A percentile compares a stretch with the other conserved stretches of the same genome.
These are phyloP conservation scores for Oryzias melastigma DNA, from an alignment of 2,113 vertebrate species.

Conservation along the genomic window DNA sequence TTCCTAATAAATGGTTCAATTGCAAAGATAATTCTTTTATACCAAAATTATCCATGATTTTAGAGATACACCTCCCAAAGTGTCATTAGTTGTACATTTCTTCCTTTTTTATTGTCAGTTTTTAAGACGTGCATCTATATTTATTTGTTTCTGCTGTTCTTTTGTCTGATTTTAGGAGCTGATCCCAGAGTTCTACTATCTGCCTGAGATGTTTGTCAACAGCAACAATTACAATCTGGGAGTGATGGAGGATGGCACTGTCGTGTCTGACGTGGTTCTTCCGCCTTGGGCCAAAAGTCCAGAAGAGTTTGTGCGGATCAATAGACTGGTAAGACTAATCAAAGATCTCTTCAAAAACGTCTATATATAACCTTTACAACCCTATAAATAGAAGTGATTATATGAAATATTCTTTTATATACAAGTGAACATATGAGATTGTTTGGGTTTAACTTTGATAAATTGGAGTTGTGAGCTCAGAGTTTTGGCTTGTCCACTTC, in stretches of 20 bases:
- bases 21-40: no score
- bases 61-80: neutral
- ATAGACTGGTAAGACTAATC: conserved; percentile 84
- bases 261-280: conserved; percentile 96
- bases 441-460: no score
- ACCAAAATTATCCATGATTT: neutral
- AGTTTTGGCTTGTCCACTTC: no score
- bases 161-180: conserved; percentile 81
- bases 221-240: conserved; percentile 95
- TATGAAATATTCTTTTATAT: no score
- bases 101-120: conserved; percentile 2
- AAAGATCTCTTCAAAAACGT: neutral
- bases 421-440: no score
- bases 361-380: no score
- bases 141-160: conserved; percentile 3
- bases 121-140: neutral
- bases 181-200: conserved; percentile 99
- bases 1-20: no score
- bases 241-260: conserved; percentile 94
- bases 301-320: conserved; percentile 96
- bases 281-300: conserved; percentile 97
- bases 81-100: conserved; percentile 20
- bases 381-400: no score
- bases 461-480: no score
- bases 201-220: conserved; percentile 99